These are phyloP conservation scores for Vireo altiloquus DNA, from an alignment of 2,113 vertebrate genomes.

Conservation along the genomic window DNA sequence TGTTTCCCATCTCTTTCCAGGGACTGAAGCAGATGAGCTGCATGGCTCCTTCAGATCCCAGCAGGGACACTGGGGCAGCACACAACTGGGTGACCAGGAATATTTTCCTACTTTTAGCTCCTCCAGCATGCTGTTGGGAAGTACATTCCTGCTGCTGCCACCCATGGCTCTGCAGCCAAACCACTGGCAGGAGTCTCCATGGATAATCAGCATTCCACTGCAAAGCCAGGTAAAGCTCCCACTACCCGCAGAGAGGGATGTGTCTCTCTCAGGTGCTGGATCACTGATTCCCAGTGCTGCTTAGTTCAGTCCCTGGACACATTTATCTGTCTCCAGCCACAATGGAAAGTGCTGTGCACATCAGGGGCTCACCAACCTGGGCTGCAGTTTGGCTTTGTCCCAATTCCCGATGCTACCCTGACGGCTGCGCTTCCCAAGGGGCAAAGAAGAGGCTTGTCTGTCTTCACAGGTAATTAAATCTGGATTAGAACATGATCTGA, in stretches of 20 bases:
- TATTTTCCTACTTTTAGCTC: background rate
- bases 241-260: accelerated
- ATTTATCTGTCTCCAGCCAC: background rate
- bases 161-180: background rate
- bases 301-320: background rate
- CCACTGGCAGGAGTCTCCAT: background rate
- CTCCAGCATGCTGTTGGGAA: background rate
- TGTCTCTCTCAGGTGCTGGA: background rate
- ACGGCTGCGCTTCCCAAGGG: background rate
- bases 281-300: background rate
- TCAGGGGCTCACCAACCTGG: background rate
- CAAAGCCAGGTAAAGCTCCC: background rate
- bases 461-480: slow-evolving; percentile 46
- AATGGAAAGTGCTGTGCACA: background rate
- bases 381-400: background rate
- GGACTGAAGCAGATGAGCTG: background rate
- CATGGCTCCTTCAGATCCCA: background rate
- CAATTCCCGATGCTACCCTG: background rate
- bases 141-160: background rate
- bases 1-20: background rate
- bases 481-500: background rate
- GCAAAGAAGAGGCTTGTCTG: slow-evolving; percentile 6
- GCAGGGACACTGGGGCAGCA: background rate
- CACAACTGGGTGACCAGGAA: background rate
- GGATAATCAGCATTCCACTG: background rate